Base-by-base conservation (phyloP, 2,113 vertebrate genomes). In the Thymallus thymallus region DNA sequence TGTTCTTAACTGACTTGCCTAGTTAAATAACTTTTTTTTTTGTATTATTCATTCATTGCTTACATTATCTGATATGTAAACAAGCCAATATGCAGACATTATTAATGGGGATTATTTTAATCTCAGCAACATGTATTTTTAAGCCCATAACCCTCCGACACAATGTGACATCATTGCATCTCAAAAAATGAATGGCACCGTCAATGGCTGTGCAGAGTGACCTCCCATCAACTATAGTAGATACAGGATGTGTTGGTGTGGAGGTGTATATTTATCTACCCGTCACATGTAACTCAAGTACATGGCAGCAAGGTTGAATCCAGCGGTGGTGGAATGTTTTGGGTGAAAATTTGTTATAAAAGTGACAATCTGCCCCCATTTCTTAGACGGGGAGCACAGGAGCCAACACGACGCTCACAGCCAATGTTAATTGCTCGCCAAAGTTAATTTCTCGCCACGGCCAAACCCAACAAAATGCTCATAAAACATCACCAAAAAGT, bases 401-500 rank as follows among this genome's bases (percentile, higher is more conserved):
- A 85, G 76, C 80, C 88, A 80, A 83, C 86, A 91, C 74, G 75
- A 81, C 71, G 75, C 87, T 93, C 91, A 76, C 88, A 92, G 87
- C 83, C 79, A 89, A 91, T 89, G 35, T 41, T 10, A 41, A 41
- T 41, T 41, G 35, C 7, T 41, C 32, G 6, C 6, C 32, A 7
- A 48, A 71, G 86, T 91, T 91, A 90, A 92, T 93, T 92, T 91
- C 85, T 88, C 87, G 76, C 82, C 84, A 86, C 81, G 82, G 91
- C 77, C 83, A 92, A 87, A 85, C 86, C 64, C 81, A 80, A 87
- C 74, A 88, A 89, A 88, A 93, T 79, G 86, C 73, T 76, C 79
- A 45, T 86, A 93, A 94, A 87, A 41, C 77, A 90, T 82, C 69
- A 81, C 5, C 81, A 84, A 84, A 73, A 65, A 68, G 55, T 22